Base-by-base conservation (phyloP, 2,888 invertebrate genomes). In the Pseudococcus longispinus region DNA sequence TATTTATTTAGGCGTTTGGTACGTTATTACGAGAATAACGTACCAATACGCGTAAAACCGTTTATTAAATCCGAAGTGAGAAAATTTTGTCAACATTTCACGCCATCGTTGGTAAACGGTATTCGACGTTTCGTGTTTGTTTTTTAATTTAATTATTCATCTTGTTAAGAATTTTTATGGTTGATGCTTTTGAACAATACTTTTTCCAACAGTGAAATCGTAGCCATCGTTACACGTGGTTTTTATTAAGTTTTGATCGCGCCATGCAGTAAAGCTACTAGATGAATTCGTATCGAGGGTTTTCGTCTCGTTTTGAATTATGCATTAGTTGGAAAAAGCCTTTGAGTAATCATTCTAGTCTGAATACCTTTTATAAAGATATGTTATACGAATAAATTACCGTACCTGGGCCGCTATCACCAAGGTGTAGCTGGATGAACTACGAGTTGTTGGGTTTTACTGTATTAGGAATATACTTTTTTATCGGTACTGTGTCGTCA, bases 111-210 rank as follows among this genome's bases (percentile, higher is more conserved):
- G 15, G 29, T 70, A 70, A 70, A 70, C 9, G 60, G 29, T 70
- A 29, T 70, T 70, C 29, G 29, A 70, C 70, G 70, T 70, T 46
- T 70, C 29, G 70, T 70, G 70, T 70, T 29, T 29, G 18, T 70
- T 70, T 70, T 70, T 70, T 70, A 29, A 29, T 70, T 70, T 29
- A 29, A 70, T 70, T 70, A 70, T 70, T 70, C 70, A 70, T 29
- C 29, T 70, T 70, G 70, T 70, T 29, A 29, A 29, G 29, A 70
- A 70, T 70, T 70, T 70, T 70, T 18, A 70, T 29, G 70, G 70
- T 70, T 70, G 70, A 70, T 70, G 70, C 70, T 70, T 70, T 70
- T 70, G 70, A 70, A 70, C 70, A 70, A 32, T 70, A 70, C 70
- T 70, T 70, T 70, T 70, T 26, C 70, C 29, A 18, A 5, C 29